These are phyloP conservation scores for Alloplasta piceator DNA, from an alignment of 2,888 invertebrate genomes.

Conservation along the genomic window DNA sequence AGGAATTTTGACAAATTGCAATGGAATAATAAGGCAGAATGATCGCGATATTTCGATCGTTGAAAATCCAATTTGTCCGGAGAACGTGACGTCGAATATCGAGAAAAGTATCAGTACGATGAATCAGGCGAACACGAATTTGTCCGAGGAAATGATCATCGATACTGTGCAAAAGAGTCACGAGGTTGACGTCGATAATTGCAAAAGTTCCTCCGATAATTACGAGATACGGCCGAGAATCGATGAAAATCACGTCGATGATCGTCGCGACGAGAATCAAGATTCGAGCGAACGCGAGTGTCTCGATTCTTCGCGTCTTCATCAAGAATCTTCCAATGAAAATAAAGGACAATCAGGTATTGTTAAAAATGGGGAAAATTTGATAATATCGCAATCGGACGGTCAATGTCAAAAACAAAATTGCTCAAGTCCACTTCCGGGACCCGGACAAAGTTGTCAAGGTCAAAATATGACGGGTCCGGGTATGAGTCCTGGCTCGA, in stretches of 20 bases:
- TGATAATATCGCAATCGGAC: background rate
- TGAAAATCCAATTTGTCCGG: constrained; percentile 53
- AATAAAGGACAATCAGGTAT: constrained; percentile 56
- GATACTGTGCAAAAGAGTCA: constrained; percentile 41
- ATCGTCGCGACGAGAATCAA: constrained; percentile 35
- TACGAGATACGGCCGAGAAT: constrained; percentile 48
- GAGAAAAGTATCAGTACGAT: constrained; percentile 74
- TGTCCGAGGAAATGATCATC: constrained; percentile 69
- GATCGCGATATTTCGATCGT: constrained; percentile 65
- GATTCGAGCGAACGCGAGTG: constrained; percentile 35
- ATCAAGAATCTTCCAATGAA: constrained; percentile 55
- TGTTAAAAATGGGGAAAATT: constrained; percentile 39
- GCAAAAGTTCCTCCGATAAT: constrained; percentile 51
- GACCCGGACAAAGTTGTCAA: constrained; percentile 66
- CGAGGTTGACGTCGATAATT: constrained; percentile 48
- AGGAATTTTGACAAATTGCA: constrained; percentile 70
- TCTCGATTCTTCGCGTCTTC: constrained; percentile 29
- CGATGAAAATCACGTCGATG: constrained; percentile 55
- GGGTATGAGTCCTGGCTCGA: constrained; percentile 84
- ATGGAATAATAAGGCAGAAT: constrained; percentile 74
- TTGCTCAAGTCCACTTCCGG: constrained; percentile 62
- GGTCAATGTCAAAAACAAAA: constrained; percentile 31
- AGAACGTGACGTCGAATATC: constrained; percentile 63
- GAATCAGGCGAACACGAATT: constrained; percentile 77
- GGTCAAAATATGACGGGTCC: constrained; percentile 65